Percentiles rank a stretch among this genome's conserved stretches.
Conservation (phyloP, 2,113 vertebrate genomes). For the Pterocles gutturalis region DNA sequence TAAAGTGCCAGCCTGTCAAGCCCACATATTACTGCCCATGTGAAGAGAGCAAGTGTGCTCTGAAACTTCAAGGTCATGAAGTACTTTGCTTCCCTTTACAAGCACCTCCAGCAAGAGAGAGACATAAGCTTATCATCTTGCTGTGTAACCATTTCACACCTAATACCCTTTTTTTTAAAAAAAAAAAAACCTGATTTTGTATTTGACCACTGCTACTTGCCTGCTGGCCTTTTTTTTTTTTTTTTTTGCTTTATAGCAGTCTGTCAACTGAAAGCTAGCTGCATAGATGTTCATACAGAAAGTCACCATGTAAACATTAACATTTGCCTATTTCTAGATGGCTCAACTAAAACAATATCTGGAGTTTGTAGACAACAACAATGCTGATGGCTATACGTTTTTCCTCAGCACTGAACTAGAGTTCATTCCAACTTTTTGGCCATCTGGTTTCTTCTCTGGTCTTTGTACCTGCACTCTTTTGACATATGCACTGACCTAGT, state of each 20-base stretch:
- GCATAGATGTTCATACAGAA: background rate
- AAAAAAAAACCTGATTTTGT: too few species aligned
- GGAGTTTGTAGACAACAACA: background rate
- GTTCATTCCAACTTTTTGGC: background rate
- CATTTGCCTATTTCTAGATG: background rate
- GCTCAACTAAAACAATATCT: background rate
- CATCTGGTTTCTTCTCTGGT: background rate
- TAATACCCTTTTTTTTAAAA: background rate
- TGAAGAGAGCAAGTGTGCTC: background rate
- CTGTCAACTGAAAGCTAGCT: background rate
- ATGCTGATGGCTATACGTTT: background rate
- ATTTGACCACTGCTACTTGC: background rate
- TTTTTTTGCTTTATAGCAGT: background rate
- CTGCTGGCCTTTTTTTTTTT: background rate
- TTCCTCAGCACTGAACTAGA: background rate
- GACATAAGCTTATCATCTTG: background rate
- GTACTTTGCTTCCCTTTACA: background rate
- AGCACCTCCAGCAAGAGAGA: background rate
- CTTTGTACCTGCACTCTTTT: background rate
- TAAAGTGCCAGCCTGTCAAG: background rate
- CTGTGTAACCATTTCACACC: background rate
- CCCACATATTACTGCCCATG: background rate
- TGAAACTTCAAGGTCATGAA: background rate
- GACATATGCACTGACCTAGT: background rate
- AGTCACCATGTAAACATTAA: background rate